phyloP scores from a whole-genome alignment of 2,113 vertebrate species.

The Oceanites oceanicus region DNA sequence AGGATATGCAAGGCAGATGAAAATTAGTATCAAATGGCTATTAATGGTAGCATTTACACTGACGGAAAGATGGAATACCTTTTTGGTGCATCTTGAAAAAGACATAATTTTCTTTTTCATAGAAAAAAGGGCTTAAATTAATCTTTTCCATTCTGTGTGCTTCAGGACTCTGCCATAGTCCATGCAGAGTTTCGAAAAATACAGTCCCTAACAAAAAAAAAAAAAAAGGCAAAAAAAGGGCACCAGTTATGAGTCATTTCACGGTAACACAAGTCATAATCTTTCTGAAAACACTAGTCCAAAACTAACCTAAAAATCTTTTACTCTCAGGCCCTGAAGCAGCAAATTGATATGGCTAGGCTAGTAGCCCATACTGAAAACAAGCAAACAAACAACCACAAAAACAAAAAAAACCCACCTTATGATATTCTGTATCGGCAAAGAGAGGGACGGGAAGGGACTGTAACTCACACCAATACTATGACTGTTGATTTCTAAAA shows the following conservation, averaged over 20 bases:
- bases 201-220: not conserved
- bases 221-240: not conserved
- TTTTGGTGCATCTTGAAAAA: not conserved
- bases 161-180: not conserved
- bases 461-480: not conserved
- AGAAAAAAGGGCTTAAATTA: not conserved
- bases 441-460: not conserved
- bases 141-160: not conserved
- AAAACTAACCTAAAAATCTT: not conserved
- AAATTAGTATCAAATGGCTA: not conserved
- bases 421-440: not conserved
- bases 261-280: not conserved
- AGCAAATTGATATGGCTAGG: not conserved
- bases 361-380: not conserved
- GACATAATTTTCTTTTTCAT: accelerated
- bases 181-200: not conserved
- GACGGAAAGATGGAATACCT: not conserved
- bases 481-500: not conserved
- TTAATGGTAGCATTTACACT: not conserved
- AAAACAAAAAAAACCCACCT: not conserved
- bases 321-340: not conserved
- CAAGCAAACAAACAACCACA: accelerated
- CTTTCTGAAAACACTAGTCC: not conserved
- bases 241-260: not conserved
- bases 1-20: not conserved